Evolutionary conservation across 2,888 invertebrate genomes (phyloP), one percentile per base, ranked within the genome.

Genomic region (Strigamia maritima): DNA sequence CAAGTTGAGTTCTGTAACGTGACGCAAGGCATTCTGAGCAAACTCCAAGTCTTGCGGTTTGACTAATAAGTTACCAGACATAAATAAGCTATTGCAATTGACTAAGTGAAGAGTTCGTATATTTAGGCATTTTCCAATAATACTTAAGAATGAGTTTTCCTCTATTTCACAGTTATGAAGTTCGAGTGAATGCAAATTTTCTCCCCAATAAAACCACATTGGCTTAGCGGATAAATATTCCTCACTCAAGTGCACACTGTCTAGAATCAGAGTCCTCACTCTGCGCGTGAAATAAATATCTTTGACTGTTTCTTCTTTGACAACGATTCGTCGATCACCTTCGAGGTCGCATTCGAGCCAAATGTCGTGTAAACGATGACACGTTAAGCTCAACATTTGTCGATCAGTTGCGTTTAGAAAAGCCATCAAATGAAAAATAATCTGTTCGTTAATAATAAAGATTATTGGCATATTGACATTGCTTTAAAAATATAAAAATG

Each of bases 21-120:
- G 88, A 80, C 79, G 76, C 54, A 85, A 81, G 1, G 80, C 80
- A 6, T 78, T 26, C 65, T 81, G 81, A 26, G 85, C 70, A 10
- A 78, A 44, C 54, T 81, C 81, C 2, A 83, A 78, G 70, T 91
- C 90, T 14, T 88, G 86, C 76, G 89, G 87, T 38, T 89, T 89
- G 83, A 91, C 91, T 60, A 92, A 84, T 60, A 93, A 86, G 16
- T 90, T 88, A 1, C 92, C 93, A 1, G 92, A 90, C 91, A 93
- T 92, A 81, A 93, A 90, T 24, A 92, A 87, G 80, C 91, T 91
- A 83, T 91, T 90, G 83, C 92, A 93, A 79, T 89, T 88, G 81
- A 89, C 88, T 78, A 93, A 88, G 76, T 89, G 89, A 22, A 93
- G 86, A 78, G 86, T 85, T 83, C 88, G 88, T 79, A 93, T 85